phyloP scores from a whole-genome alignment of 1,140 invertebrate genomes.

The Solen grandis region DNA sequence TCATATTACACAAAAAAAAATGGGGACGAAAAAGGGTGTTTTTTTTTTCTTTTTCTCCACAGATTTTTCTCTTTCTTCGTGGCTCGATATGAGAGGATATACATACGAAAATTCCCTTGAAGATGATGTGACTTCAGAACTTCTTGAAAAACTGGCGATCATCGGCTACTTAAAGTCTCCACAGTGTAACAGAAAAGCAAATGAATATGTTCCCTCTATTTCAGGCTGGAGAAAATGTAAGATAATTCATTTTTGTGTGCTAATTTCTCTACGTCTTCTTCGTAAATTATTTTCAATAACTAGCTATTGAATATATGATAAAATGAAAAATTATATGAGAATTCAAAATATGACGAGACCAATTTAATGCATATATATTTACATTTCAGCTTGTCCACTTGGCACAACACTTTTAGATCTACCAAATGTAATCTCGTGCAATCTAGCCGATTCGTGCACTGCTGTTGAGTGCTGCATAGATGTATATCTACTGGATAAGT shows the following conservation, averaged over 20 bases:
- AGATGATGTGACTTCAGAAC: constrained; percentile 9
- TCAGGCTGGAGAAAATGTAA: constrained; percentile 31
- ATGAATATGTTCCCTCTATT: not conserved
- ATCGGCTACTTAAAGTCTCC: constrained; percentile 1
- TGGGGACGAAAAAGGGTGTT: not conserved
- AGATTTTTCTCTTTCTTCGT: constrained; percentile 26
- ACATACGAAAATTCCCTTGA: not conserved
- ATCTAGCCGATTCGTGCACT: constrained; percentile 10
- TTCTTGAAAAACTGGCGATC: constrained; percentile 11
- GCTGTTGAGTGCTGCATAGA: constrained; percentile 36
- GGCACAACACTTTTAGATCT: not conserved
- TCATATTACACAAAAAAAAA: not conserved
- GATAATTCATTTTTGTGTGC: no score
- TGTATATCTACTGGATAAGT: constrained; percentile 3
- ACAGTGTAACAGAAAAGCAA: constrained; percentile 18
- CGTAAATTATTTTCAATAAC: no score
- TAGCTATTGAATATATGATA: no score
- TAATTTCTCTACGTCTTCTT: no score
- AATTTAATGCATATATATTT: no score
- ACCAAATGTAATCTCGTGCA: constrained; percentile 22
- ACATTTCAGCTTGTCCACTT: no score
- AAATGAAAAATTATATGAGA: no score
- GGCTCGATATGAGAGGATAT: constrained; percentile 17
- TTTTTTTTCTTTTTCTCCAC: not conserved
- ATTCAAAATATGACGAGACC: no score